Percentiles rank a stretch among this genome's conserved stretches.
Evolutionary conservation across 2,797 vertebrate species (phyloP).

Genomic region (Hippopotamyrus pictus): DNA sequence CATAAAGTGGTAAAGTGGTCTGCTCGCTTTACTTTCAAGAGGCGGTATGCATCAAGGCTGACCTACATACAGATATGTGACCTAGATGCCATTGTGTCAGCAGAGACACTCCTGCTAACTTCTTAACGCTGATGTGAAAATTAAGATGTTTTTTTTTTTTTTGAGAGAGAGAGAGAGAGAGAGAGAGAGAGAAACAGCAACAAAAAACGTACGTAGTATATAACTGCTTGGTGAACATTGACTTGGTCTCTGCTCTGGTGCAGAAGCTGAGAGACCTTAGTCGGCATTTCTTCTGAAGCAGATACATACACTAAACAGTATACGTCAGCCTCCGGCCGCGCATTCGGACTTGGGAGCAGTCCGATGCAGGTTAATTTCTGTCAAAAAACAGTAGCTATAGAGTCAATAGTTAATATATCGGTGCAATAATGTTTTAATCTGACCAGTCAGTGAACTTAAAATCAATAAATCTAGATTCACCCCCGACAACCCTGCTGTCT

Average conservation of each 20-base stretch:
- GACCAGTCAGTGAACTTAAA: not conserved
- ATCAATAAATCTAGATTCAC: not conserved
- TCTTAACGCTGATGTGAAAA: not conserved
- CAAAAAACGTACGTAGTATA: not conserved
- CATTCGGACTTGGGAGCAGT: not conserved
- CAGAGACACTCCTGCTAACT: not conserved
- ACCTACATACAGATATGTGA: conserved; percentile 1
- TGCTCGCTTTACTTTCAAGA: not conserved
- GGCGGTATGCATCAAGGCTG: not conserved
- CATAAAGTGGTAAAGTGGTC: not conserved
- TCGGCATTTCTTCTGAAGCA: not conserved
- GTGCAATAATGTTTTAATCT: not conserved
- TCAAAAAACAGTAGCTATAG: not conserved
- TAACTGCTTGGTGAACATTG: not conserved
- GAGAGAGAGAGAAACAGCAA: not conserved
- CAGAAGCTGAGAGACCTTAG: not conserved
- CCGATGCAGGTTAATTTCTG: not conserved
- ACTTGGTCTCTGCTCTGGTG: not conserved
- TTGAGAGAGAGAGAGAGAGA: too few relatives aligned
- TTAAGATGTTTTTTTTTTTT: not conserved
- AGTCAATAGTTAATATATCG: not conserved
- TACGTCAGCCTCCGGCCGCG: not conserved
- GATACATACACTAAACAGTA: not conserved
- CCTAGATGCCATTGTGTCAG: not conserved
- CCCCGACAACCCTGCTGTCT: not conserved